Percentiles rank a stretch among this genome's conserved stretches.
Conservation (phyloP, 2,797 vertebrate genomes). For the Rhinoraja longicauda region DNA sequence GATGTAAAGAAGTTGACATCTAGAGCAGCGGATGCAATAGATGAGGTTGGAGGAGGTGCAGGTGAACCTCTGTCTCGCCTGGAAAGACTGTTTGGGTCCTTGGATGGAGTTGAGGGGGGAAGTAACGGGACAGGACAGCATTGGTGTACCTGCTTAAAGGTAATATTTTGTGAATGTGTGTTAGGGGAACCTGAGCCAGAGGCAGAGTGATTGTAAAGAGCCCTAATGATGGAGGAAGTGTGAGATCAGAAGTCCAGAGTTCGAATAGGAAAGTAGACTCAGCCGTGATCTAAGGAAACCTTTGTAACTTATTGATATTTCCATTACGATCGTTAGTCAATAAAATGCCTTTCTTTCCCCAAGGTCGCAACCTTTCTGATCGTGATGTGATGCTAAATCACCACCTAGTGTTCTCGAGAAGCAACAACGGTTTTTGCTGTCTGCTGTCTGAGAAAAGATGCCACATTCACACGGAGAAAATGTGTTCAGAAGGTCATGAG, state of each 20-base stretch:
- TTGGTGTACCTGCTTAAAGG: too few species aligned
- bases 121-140: too few species aligned
- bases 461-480: not conserved
- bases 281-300: not conserved
- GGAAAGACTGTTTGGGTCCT: too few species aligned
- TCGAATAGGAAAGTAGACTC: not conserved
- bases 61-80: too few species aligned
- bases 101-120: too few species aligned
- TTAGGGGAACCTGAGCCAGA: too few species aligned
- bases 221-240: not conserved
- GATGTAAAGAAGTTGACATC: too few species aligned
- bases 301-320: not conserved
- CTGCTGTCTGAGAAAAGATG: not conserved
- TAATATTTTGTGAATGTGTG: too few species aligned
- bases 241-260: not conserved
- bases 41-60: too few species aligned
- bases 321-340: too few species aligned
- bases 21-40: too few species aligned
- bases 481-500: not conserved
- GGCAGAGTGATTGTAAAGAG: not conserved
- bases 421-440: not conserved
- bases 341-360: not conserved
- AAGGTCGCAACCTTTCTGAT: not conserved
- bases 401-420: too few species aligned
- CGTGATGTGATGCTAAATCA: not conserved